Conservation (phyloP, 2,888 invertebrate species). For the Drosophila mettleri region DNA sequence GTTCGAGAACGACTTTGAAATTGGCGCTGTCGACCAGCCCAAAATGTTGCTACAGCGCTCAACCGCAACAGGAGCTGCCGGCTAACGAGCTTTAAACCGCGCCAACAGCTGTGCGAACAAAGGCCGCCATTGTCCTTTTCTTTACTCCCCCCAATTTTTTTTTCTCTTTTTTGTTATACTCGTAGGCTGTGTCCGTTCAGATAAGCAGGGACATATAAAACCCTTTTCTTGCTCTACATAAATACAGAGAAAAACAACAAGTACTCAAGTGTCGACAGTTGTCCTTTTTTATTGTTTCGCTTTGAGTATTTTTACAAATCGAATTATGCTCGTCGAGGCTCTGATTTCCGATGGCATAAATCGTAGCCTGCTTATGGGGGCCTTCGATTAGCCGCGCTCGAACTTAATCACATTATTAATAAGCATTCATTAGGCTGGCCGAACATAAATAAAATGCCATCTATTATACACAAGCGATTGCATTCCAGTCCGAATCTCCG, state of each 20-base stretch:
- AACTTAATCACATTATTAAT: conserved; percentile 70
- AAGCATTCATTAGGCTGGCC: conserved; percentile 67
- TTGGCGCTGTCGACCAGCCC: conserved; percentile 33
- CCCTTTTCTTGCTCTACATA: conserved; percentile 17
- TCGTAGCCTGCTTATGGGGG: conserved; percentile 32
- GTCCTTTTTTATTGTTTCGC: conserved; percentile 23
- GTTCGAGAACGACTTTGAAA: conserved; percentile 62
- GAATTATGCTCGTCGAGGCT: conserved; percentile 38
- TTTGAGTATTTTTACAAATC: conserved; percentile 22
- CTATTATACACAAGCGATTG: conserved; percentile 70
- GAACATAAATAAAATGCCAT: conserved; percentile 68
- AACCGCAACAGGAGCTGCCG: conserved; percentile 40
- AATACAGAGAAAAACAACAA: conserved; percentile 19
- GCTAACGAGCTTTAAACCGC: conserved; percentile 72
- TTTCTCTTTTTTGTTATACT: not conserved
- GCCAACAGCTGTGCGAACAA: conserved; percentile 70
- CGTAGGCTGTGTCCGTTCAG: conserved; percentile 25
- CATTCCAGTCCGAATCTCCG: conserved; percentile 58
- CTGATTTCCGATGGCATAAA: conserved; percentile 40
- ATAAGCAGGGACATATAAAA: conserved; percentile 29
- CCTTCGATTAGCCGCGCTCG: conserved; percentile 20
- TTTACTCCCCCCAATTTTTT: not conserved
- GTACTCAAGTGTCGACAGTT: conserved; percentile 40
- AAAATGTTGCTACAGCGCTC: conserved; percentile 52
- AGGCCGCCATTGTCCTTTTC: conserved; percentile 34